Evolutionary conservation across 2,888 invertebrate genomes (phyloP).

Genomic region (Osmoderma eremita): DNA sequence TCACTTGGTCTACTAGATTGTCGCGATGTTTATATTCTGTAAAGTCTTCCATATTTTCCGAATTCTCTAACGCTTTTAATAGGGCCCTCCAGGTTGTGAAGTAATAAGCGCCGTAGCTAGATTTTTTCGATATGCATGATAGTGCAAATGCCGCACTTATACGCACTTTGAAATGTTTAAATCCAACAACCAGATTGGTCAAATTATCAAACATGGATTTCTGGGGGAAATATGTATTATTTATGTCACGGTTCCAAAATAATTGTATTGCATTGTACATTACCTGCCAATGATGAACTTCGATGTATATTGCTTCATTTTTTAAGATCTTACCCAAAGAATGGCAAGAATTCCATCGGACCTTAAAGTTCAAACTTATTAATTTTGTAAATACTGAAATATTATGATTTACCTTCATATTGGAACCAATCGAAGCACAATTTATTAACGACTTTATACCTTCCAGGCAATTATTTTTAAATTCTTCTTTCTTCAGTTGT

Average conservation of each 20-base stretch:
- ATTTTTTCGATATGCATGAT: conserved; percentile 69
- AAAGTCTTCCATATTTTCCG: conserved; percentile 81
- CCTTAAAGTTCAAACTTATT: conserved; percentile 63
- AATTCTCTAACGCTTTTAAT: conserved; percentile 79
- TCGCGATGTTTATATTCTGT: conserved; percentile 88
- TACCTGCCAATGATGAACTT: conserved; percentile 65
- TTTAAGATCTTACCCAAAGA: conserved; percentile 84
- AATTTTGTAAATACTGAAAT: not conserved
- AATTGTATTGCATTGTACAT: conserved; percentile 24
- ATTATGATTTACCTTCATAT: conserved; percentile 74
- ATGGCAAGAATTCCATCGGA: conserved; percentile 93
- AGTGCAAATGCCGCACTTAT: conserved; percentile 86
- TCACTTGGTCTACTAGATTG: conserved; percentile 83
- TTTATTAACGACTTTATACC: conserved; percentile 76
- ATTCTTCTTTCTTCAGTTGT: conserved; percentile 65
- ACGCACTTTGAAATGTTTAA: conserved; percentile 89
- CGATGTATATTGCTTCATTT: conserved; percentile 66
- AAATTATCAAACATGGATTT: conserved; percentile 73
- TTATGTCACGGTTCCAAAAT: not conserved
- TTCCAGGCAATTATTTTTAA: conserved; percentile 67
- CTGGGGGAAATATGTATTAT: conserved; percentile 60
- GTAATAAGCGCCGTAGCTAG: conserved; percentile 73
- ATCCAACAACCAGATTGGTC: conserved; percentile 74
- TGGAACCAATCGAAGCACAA: conserved; percentile 75
- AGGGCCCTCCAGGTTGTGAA: conserved; percentile 75